Conservation (phyloP, 2,888 invertebrate genomes). For the Apodemia hepburni region DNA sequence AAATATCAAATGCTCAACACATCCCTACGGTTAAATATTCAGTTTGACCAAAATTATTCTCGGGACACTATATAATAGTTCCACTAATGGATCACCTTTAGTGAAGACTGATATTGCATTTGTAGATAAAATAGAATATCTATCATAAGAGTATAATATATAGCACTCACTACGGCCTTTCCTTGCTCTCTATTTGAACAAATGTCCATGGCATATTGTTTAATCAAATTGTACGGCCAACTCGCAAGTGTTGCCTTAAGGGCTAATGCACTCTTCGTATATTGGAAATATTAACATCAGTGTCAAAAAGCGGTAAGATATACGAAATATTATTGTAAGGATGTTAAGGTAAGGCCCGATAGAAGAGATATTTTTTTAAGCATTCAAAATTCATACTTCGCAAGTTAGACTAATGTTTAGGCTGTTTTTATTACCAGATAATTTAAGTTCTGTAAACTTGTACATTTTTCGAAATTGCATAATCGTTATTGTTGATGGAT, state of each 20-base stretch:
- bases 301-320: constrained; percentile 68
- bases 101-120: constrained; percentile 59
- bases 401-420: constrained; percentile 48
- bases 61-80: constrained; percentile 24
- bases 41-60: not conserved
- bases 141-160: constrained; percentile 21
- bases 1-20: not conserved
- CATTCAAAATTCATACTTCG: constrained; percentile 71
- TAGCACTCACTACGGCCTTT: constrained; percentile 51
- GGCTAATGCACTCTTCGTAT: constrained; percentile 30
- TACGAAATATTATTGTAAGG: constrained; percentile 70
- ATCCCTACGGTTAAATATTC: not conserved
- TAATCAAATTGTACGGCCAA: constrained; percentile 20
- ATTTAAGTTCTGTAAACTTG: constrained; percentile 36
- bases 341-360: constrained; percentile 76
- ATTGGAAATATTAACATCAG: constrained; percentile 31
- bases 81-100: constrained; percentile 33
- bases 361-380: constrained; percentile 78
- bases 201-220: constrained; percentile 34
- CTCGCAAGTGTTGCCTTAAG: constrained; percentile 56
- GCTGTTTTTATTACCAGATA: constrained; percentile 44
- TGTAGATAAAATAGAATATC: constrained; percentile 51
- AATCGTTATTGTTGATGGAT: constrained; percentile 72
- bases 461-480: constrained; percentile 67
- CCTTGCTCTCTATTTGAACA: constrained; percentile 73